Percentiles rank a stretch among this genome's conserved stretches.
Evolutionary conservation across 2,888 invertebrate species (phyloP).

Genomic region (Pollenia labialis): DNA sequence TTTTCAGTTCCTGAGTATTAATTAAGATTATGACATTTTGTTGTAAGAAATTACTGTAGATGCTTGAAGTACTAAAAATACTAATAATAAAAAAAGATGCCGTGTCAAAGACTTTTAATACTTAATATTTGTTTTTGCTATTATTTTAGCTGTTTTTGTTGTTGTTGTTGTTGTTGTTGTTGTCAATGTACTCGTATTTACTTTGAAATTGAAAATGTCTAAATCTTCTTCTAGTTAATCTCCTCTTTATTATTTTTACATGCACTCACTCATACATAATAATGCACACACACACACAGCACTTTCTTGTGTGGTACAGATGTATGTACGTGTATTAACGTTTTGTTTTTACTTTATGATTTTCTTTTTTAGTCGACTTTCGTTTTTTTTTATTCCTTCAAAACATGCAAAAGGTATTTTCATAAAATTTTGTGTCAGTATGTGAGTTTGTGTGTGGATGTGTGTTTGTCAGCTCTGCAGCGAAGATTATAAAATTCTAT

Average conservation of each 20-base stretch:
- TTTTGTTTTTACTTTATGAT: constrained; percentile 48
- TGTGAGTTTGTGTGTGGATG: not conserved
- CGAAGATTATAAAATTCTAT: constrained; percentile 57
- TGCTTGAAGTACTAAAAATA: constrained; percentile 42
- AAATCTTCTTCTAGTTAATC: constrained; percentile 69
- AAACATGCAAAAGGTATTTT: constrained; percentile 45
- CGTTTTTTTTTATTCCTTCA: constrained; percentile 11
- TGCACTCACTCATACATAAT: constrained; percentile 15
- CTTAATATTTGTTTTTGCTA: constrained; percentile 38
- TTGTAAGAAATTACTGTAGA: constrained; percentile 48
- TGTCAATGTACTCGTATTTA: constrained; percentile 52
- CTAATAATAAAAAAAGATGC: constrained; percentile 14
- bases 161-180: constrained; percentile 16
- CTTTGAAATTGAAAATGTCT: constrained; percentile 70
- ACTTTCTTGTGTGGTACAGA: constrained; percentile 12
- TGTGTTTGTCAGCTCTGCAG: constrained; percentile 13
- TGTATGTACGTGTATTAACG: constrained; percentile 43
- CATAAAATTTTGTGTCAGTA: constrained; percentile 14
- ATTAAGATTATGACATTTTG: constrained; percentile 71
- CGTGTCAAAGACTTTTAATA: constrained; percentile 63
- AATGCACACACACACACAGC: not conserved
- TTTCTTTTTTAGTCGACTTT: constrained; percentile 21
- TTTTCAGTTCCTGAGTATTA: constrained; percentile 42
- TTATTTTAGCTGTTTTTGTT: constrained; percentile 16
- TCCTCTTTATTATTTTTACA: constrained; percentile 68